Evolutionary conservation across 2,888 invertebrate genomes (phyloP).

Genomic region (Pachycephus smyrnensis): DNA sequence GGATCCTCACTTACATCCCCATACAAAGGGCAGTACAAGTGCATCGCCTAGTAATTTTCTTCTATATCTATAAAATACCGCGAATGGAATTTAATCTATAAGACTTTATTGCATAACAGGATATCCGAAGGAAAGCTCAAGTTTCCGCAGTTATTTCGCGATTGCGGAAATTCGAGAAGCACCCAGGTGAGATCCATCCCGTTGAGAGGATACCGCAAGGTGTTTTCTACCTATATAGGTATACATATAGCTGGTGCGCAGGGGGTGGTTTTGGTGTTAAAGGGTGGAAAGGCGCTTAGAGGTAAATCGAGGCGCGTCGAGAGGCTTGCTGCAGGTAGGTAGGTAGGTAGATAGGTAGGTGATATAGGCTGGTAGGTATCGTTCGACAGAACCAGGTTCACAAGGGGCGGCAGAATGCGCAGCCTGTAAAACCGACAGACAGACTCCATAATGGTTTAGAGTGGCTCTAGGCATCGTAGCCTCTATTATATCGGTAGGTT

Average conservation of each 20-base stretch:
- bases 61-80: neutral
- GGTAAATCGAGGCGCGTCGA: neutral
- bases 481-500: conserved; percentile 27
- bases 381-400: neutral
- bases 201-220: neutral
- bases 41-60: neutral
- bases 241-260: too few species aligned
- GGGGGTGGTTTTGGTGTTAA: neutral
- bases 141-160: neutral
- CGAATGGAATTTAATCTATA: neutral
- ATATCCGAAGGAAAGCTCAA: neutral
- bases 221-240: neutral
- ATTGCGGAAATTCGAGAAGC: neutral
- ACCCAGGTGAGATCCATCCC: neutral
- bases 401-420: neutral
- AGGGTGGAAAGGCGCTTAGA: neutral
- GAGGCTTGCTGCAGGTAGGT: neutral
- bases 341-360: neutral
- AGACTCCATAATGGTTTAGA: conserved; percentile 1
- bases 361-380: neutral
- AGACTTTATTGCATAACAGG: neutral
- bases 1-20: neutral
- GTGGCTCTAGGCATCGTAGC: conserved; percentile 13
- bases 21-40: neutral
- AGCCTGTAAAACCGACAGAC: conserved; percentile 1